Evolutionary conservation across 2,113 vertebrate genomes (phyloP), one percentile per base, ranked within the genome.

Genomic region (Crotophaga sulcirostris): DNA sequence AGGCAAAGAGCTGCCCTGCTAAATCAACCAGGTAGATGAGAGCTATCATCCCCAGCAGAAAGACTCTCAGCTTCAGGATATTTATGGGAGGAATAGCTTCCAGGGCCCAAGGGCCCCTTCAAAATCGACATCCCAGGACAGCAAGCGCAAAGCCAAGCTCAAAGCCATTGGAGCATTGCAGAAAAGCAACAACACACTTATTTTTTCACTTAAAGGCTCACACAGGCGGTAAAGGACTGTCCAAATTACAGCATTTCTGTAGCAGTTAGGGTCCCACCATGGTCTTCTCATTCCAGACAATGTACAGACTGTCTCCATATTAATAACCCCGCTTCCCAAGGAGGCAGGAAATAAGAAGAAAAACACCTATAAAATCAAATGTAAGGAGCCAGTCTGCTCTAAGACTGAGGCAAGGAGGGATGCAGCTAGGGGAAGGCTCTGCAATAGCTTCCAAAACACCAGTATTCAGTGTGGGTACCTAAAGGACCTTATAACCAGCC

Each of bases 401-500:
- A 25, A 31, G 1, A 10, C 15, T 25, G 0, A 20, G 23, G 20
- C 60, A 88, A 33, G 33, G n/a, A 68, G 54, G 11, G 47, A 24
- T 3, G 17, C 11, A 38, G 51, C 26, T 3, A 18, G 9, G 44
- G 29, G 31, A 54, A 51, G 7, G 20, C 59, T 63, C 44, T 44
- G 38, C 38, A 51, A 20, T 2, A 21, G 7, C 59, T n/a, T 73
- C 44, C 21, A 40, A 10, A 66, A 26, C 51, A 56, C 12, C 38
- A 9, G 6, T 1, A 24, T 16, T n/a, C 40, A 5, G 3, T 5
- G 16, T 1, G 8, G 55, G 23, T n/a, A 78, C 40, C 33, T n/a
- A 9, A 83, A 86, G 14, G 7, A 36, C 38, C 10, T 56, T 4
- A 16, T 1, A 40, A 58, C 16, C 62, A 62, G 13, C n/a, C 33